Evolutionary conservation across 2,888 invertebrate genomes (phyloP).

Genomic region (Erebia epiphron): DNA sequence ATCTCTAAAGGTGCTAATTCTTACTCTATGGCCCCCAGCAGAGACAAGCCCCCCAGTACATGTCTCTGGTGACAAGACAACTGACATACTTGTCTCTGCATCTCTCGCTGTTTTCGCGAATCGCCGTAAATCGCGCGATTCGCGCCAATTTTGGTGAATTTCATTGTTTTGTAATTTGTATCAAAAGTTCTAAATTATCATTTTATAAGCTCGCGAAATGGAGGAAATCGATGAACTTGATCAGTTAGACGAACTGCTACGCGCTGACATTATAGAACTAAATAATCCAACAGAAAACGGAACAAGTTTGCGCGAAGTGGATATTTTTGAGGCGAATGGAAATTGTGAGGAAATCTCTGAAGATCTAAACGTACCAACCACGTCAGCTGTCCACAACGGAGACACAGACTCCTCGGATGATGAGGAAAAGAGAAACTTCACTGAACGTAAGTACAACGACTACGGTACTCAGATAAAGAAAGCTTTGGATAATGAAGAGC

Average conservation of each 20-base stretch:
- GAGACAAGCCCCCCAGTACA: too few species aligned
- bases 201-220: conserved; percentile 37
- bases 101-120: too few species aligned
- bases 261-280: conserved; percentile 62
- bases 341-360: conserved; percentile 30
- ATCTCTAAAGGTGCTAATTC: too few species aligned
- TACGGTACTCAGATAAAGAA: conserved; percentile 88
- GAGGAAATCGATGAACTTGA: conserved; percentile 68
- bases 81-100: too few species aligned
- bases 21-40: too few species aligned
- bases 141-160: conserved; percentile 1
- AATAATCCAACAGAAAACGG: conserved; percentile 39
- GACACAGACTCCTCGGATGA: conserved; percentile 92
- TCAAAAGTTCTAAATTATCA: conserved; percentile 8
- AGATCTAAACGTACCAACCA: conserved; percentile 23
- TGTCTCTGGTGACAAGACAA: too few species aligned
- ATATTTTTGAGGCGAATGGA: conserved; percentile 58
- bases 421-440: conserved; percentile 88
- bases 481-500: conserved; percentile 73
- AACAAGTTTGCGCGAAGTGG: conserved; percentile 55
- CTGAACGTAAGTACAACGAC: conserved; percentile 88
- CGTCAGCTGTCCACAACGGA: conserved; percentile 79
- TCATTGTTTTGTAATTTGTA: too few species aligned
- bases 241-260: conserved; percentile 71
- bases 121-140: too few species aligned